Evolutionary conservation across 1,140 invertebrate genomes (phyloP).

Genomic region (Diplogasteroides magnus): DNA sequence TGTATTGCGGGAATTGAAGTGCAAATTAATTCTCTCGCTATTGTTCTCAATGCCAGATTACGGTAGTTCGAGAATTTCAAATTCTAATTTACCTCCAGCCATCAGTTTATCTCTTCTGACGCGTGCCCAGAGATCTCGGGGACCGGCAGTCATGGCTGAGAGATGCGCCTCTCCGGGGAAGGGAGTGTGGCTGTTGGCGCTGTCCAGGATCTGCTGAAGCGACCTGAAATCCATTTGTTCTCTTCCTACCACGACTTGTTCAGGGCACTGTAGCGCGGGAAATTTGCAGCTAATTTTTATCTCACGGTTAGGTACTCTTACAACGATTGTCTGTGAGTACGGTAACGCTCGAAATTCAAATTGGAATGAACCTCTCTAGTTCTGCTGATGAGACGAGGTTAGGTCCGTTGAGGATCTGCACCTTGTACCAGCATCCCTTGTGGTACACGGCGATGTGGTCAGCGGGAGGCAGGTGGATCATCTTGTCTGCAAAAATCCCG

Average conservation of each 20-base stretch:
- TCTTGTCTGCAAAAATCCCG: conserved; percentile 18
- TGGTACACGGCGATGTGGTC: conserved; percentile 36
- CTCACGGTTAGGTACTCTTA: too few relatives aligned
- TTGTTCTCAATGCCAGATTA: too few relatives aligned
- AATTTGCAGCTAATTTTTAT: too few relatives aligned
- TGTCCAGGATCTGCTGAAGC: conserved; percentile 34
- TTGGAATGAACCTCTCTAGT: conserved; percentile 28
- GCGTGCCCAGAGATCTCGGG: conserved; percentile 36
- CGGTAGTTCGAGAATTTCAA: too few relatives aligned
- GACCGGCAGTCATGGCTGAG: conserved; percentile 31
- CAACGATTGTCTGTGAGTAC: too few relatives aligned
- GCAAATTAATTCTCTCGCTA: too few relatives aligned
- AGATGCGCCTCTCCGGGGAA: conserved; percentile 25
- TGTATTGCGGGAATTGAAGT: too few relatives aligned
- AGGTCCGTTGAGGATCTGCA: conserved; percentile 30
- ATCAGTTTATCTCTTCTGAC: conserved; percentile 36
- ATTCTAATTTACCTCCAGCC: conserved; percentile 9
- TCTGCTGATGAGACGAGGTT: conserved; percentile 29
- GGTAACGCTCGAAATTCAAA: conserved; percentile 1
- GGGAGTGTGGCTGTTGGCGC: conserved; percentile 8
- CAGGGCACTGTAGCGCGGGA: too few relatives aligned
- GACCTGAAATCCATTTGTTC: conserved; percentile 20
- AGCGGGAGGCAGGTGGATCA: conserved; percentile 32
- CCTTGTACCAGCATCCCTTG: conserved; percentile 41
- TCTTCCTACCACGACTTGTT: too few relatives aligned